Conservation (phyloP, 2,113 vertebrate species). For the Chlorodrepanis virens region DNA sequence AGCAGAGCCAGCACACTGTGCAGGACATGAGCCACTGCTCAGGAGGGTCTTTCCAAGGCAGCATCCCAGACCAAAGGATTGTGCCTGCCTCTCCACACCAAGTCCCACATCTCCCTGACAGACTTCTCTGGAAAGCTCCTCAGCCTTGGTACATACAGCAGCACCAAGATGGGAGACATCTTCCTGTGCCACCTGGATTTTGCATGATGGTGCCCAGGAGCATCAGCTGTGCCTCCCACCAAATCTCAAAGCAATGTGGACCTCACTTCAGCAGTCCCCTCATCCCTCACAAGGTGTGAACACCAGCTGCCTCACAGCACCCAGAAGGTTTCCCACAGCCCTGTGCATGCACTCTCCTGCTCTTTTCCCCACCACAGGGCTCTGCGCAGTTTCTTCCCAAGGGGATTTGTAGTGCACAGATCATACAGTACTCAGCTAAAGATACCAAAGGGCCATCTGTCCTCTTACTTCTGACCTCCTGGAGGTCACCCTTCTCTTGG, state of each 20-base stretch:
- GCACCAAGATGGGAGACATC: background rate
- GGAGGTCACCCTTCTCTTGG: background rate
- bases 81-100: background rate
- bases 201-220: rapidly evolving
- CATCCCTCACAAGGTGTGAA: background rate
- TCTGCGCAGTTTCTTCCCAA: background rate
- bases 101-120: background rate
- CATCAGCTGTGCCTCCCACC: background rate
- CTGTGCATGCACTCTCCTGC: background rate
- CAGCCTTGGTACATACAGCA: background rate
- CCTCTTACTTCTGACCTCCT: background rate
- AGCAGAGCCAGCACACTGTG: rapidly evolving
- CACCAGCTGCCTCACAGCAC: background rate
- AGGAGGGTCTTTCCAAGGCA: background rate
- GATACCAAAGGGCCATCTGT: background rate
- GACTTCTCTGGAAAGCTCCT: background rate
- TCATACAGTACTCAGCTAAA: background rate
- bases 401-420: background rate
- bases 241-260: background rate
- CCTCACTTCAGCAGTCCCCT: background rate
- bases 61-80: background rate
- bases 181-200: background rate
- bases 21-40: background rate
- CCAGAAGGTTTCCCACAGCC: background rate
- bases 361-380: background rate